Conservation (phyloP, 2,888 invertebrate species). For the Chironomus tentans region DNA sequence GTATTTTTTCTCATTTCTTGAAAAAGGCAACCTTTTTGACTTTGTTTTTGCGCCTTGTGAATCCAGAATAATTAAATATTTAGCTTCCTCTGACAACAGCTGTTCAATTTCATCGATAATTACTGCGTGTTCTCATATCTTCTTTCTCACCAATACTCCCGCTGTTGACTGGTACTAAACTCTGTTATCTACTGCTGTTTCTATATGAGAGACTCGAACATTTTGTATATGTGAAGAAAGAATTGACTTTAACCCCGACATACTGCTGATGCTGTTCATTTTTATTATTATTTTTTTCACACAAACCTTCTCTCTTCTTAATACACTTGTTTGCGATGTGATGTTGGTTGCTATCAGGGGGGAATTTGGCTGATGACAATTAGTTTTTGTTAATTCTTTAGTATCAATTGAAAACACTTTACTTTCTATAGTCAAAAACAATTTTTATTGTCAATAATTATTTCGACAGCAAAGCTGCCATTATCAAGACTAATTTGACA, state of each 20-base stretch:
- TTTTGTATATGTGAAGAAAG: background rate
- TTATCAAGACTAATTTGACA: no score
- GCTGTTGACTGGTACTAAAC: background rate
- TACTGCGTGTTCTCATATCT: background rate
- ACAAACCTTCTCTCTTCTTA: no score
- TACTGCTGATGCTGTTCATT: background rate
- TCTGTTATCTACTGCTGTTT: background rate
- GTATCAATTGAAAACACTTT: no score
- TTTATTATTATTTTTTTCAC: no score
- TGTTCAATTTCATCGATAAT: slow-evolving; percentile 27
- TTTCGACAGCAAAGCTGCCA: no score
- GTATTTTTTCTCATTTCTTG: no score
- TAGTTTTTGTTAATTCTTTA: no score
- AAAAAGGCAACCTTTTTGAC: background rate
- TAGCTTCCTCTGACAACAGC: slow-evolving; percentile 12
- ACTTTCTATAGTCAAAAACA: no score
- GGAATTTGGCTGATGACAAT: no score
- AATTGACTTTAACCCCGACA: background rate
- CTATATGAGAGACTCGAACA: background rate
- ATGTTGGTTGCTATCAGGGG: no score
- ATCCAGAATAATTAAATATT: background rate
- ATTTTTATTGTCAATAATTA: no score
- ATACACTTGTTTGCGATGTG: no score
- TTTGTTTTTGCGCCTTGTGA: background rate
- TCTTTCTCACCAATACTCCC: background rate